Base-by-base conservation (phyloP, 1,140 invertebrate species). In the Choristoneura fumiferana region DNA sequence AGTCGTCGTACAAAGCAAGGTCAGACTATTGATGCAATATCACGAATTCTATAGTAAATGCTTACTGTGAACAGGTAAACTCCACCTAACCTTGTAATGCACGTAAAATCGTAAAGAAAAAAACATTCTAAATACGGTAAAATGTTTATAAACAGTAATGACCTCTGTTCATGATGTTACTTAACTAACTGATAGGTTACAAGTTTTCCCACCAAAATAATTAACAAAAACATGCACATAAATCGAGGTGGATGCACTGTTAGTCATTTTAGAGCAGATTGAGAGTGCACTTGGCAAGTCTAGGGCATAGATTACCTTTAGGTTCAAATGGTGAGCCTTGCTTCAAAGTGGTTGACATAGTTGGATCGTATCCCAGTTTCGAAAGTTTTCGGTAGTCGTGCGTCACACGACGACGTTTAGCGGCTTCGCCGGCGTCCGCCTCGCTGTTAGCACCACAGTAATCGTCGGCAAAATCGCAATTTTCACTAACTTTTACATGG, bases 101-200 rank as follows among this genome's bases (percentile, higher is more conserved):
- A 49, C 33, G 15, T 10, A 15, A 36, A 22, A 55, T 60, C n/a
- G 39, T 54, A 35, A 39, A 9, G 57, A 66, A 62, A 35, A 62
- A 43, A 22, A 13, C 8, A n/a, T 40, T 35, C 1, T 38, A 14
- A 15, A 36, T 18, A 57, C 56, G 6, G 13, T 57, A 36, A 60
- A 57, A 69, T 88, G 85, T 88, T 88, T 84, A 88, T 85, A 84
- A 88, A 88, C 84, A 88, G 65, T 63, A 73, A 63, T 84, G 84
- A 87, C 85, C 85, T 84, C 84, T 78, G 81, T 78, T 67, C 56
- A 63, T 85, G 84, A 88, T 87, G 83, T 84, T 85, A 88, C 78
- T 79, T 52, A 67, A 69, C 61, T 69, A 67, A 69, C 62, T 70
- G 67, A 77, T 83, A 87, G 84, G 85, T 87, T 88, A 88, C 69